These are phyloP conservation scores for Phenacoccus solenopsis DNA, from an alignment of 1,140 invertebrate species.

Conservation along the genomic window DNA sequence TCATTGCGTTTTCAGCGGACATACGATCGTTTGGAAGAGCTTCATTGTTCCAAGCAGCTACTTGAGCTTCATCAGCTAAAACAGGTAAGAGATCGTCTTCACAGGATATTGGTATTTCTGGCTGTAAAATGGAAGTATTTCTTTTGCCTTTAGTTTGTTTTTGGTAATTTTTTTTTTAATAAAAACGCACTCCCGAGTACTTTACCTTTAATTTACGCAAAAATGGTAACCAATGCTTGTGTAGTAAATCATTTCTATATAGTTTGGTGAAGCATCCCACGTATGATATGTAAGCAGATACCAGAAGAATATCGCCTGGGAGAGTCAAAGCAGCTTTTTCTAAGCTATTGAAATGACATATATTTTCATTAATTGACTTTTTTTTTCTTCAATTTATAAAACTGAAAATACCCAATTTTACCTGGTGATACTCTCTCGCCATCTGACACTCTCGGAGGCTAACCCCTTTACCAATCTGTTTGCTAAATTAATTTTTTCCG, in stretches of 20 bases:
- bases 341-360: conserved; percentile 30
- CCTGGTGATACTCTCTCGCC: conserved; percentile 57
- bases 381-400: not conserved
- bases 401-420: conserved; percentile 24
- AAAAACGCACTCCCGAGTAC: not conserved
- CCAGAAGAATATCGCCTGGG: conserved; percentile 77
- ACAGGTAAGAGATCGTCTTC: conserved; percentile 66
- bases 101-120: conserved; percentile 62
- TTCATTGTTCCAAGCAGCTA: conserved; percentile 90
- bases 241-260: conserved; percentile 67
- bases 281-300: conserved; percentile 91
- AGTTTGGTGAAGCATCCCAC: conserved; percentile 82
- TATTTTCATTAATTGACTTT: not conserved
- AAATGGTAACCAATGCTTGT: conserved; percentile 66
- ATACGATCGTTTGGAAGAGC: conserved; percentile 81
- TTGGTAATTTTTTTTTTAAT: not conserved
- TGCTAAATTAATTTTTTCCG: conserved; percentile 74
- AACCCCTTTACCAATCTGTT: conserved; percentile 85
- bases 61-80: conserved; percentile 78
- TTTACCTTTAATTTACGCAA: conserved; percentile 42
- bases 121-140: conserved; percentile 38
- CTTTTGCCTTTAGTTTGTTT: not conserved
- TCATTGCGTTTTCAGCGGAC: conserved; percentile 90
- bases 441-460: conserved; percentile 79
- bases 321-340: conserved; percentile 54